Conservation (phyloP, 1,140 invertebrate genomes). For the Forficula auricularia region DNA sequence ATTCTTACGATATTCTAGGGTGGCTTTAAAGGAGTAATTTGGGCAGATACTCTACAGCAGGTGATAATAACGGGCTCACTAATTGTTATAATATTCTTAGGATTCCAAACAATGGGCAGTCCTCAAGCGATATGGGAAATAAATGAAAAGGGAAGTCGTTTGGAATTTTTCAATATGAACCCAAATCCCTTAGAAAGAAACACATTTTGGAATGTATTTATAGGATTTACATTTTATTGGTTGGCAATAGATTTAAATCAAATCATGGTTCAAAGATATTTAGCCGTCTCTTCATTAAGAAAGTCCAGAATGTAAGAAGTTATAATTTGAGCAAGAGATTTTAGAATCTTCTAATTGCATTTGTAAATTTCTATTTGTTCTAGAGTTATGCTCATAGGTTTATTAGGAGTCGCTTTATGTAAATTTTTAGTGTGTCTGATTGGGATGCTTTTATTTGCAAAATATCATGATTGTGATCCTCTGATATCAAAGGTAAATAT, state of each 20-base stretch:
- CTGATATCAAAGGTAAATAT: conserved; percentile 26
- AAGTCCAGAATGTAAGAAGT: conserved; percentile 30
- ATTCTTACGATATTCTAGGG: too few relatives aligned
- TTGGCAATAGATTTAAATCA: conserved; percentile 38
- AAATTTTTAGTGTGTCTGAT: too few relatives aligned
- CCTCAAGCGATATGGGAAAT: too few relatives aligned
- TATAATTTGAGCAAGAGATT: neutral
- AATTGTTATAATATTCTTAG: too few relatives aligned
- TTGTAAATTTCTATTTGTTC: too few relatives aligned
- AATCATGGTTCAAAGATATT: conserved; percentile 37
- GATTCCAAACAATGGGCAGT: too few relatives aligned
- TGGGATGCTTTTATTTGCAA: conserved; percentile 39
- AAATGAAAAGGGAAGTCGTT: neutral
- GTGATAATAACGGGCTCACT: too few relatives aligned
- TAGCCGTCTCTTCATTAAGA: conserved; percentile 31
- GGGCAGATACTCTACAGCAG: too few relatives aligned
- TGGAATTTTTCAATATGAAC: conserved; percentile 29
- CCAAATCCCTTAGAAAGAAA: conserved; percentile 32
- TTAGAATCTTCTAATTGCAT: neutral
- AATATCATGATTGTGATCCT: conserved; percentile 43
- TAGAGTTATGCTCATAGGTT: too few relatives aligned
- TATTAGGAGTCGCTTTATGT: too few relatives aligned
- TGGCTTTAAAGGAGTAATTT: too few relatives aligned
- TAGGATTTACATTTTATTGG: conserved; percentile 38
- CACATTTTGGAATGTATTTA: conserved; percentile 35